Evolutionary conservation across 2,113 vertebrate genomes (phyloP), one percentile per base, ranked within the genome.

Genomic region (Lasiurus borealis): DNA sequence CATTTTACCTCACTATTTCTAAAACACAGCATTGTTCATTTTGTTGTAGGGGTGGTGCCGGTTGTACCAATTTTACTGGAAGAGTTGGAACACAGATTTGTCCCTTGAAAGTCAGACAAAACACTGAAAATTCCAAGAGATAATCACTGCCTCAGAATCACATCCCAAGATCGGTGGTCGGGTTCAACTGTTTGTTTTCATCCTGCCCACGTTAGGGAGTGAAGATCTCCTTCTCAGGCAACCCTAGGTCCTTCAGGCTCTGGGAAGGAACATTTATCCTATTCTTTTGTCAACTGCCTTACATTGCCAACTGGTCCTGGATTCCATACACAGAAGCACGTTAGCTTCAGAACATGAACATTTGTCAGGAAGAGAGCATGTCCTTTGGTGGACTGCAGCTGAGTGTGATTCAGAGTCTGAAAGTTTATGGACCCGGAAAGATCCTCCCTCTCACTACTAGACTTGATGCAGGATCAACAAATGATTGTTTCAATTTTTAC

Each of bases 81-180:
- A 92, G 19, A 87, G 10, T 34, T 46, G 8, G 27, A 66, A 40
- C 18, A 72, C 1, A 81, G 0, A n/a, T 71, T 18, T 48, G 14
- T 3, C 19, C 23, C 12, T 44, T 44, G 16, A 90, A 4, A 93
- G 36, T 7, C 27, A 92, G 52, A 50, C 16, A 48, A 85, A 44
- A 34, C 2, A 34, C 31, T 18, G 15, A 81, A 81, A 50, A 40
- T 59, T 72, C 23, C 14, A 27, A 44, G 40, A 50, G 8, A 5
- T 78, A 48, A 13, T 66, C 21, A 44, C 2, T 46, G 3, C 12
- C 27, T 50, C 16, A 66, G 66, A 46, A 59, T 18, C 44, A 64
- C 0, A 0, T 57, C 16, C 13, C 11, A 64, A 16, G 6, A 46
- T 29, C 21, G 3, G 34, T 52, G 27, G 4, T 54, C 16, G 10